Conservation (phyloP, 1,140 invertebrate genomes). For the Pogonus chalceus region DNA sequence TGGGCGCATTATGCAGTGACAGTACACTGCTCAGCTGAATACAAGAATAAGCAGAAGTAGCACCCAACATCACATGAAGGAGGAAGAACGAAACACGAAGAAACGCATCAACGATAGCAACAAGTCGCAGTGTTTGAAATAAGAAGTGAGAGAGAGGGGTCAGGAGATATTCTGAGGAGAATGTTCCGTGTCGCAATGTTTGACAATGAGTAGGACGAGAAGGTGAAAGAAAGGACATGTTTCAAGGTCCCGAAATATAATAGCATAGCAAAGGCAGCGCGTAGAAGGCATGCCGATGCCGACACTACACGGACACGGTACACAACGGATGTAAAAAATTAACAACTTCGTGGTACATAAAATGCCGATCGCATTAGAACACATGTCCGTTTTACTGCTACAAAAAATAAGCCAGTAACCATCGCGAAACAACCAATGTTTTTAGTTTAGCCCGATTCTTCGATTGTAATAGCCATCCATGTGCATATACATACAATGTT, state of each 20-base stretch:
- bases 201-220: conserved; percentile 18
- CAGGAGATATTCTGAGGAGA: background rate
- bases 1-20: too few species aligned
- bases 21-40: too few species aligned
- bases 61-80: too few species aligned
- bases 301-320: background rate
- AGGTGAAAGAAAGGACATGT: conserved; percentile 24
- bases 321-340: conserved; percentile 5
- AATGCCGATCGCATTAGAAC: conserved; percentile 5
- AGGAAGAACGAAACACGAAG: too few species aligned
- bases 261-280: conserved; percentile 14
- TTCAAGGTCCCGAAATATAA: conserved; percentile 22
- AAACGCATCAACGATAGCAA: conserved; percentile 9
- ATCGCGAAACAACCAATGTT: background rate
- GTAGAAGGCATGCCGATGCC: conserved; percentile 1
- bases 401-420: conserved; percentile 25
- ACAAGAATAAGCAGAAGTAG: too few species aligned
- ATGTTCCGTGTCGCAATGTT: conserved; percentile 16
- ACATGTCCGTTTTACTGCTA: conserved; percentile 23
- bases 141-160: background rate
- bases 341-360: background rate
- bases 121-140: conserved; percentile 10
- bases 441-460: too few species aligned
- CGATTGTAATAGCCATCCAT: background rate
- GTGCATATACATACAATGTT: background rate